Conservation (phyloP, 2,113 vertebrate species). For the Pelusios castaneus region DNA sequence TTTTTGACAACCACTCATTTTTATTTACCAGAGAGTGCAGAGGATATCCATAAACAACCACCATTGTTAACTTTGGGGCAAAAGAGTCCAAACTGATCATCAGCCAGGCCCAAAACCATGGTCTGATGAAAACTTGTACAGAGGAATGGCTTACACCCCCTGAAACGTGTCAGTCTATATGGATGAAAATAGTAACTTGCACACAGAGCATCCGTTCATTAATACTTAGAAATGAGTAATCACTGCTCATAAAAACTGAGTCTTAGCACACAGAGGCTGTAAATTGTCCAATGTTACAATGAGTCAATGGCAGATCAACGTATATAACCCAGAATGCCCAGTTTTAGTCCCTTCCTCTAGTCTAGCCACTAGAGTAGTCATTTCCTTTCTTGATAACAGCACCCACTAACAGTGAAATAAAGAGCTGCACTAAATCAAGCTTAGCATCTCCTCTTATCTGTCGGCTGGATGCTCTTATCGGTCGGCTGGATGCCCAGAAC, state of each 20-base stretch:
- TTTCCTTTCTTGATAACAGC: neutral
- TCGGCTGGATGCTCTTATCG: neutral
- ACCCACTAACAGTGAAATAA: neutral
- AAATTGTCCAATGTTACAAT: neutral
- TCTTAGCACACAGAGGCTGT: neutral
- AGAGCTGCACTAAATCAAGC: neutral
- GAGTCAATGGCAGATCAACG: neutral
- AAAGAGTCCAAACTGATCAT: neutral
- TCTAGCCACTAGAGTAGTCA: neutral
- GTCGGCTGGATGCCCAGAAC: neutral
- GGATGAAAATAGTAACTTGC: rapidly evolving
- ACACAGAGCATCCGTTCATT: neutral
- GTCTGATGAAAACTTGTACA: neutral
- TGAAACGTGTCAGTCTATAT: neutral
- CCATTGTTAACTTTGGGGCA: neutral
- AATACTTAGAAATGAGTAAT: neutral
- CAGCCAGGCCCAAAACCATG: neutral
- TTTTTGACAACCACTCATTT: neutral
- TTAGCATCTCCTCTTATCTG: neutral
- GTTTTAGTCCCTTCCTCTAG: neutral
- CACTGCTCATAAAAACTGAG: neutral
- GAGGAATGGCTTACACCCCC: neutral
- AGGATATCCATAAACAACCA: neutral
- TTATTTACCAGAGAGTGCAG: neutral
- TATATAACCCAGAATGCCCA: neutral